Conservation (phyloP, 2,888 invertebrate genomes). For the Pheosia gnoma region DNA sequence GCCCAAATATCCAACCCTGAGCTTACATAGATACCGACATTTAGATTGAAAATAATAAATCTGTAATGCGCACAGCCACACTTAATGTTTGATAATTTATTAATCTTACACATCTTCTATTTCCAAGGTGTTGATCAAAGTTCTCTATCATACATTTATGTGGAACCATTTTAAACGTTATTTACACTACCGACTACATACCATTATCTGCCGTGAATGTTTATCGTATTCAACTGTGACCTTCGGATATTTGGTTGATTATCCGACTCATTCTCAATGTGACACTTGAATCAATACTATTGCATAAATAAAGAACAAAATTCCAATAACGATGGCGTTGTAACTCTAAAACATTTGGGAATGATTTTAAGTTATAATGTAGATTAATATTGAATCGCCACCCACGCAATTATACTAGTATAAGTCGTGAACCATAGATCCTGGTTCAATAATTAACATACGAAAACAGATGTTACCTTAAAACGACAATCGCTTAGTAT, state of each 20-base stretch:
- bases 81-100: background rate
- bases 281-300: constrained; percentile 40
- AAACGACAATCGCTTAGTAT: too few relatives aligned
- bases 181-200: background rate
- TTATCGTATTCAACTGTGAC: constrained; percentile 27
- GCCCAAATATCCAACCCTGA: too few relatives aligned
- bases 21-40: too few relatives aligned
- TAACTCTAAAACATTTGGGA: background rate
- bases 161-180: background rate
- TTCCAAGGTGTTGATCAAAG: background rate
- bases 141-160: background rate
- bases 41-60: too few relatives aligned
- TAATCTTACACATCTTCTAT: background rate
- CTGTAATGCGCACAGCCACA: too few relatives aligned
- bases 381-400: background rate
- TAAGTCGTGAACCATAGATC: background rate
- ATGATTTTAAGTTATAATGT: background rate
- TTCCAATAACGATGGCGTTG: background rate
- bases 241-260: constrained; percentile 29
- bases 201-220: constrained; percentile 10
- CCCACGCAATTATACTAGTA: background rate
- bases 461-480: too few relatives aligned
- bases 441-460: background rate
- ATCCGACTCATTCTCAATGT: constrained; percentile 21
- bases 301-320: background rate